A percentile compares a stretch with the other conserved stretches of the same genome.
Evolutionary conservation across 2,888 invertebrate species (phyloP).

Genomic region (Plebejus anna): DNA sequence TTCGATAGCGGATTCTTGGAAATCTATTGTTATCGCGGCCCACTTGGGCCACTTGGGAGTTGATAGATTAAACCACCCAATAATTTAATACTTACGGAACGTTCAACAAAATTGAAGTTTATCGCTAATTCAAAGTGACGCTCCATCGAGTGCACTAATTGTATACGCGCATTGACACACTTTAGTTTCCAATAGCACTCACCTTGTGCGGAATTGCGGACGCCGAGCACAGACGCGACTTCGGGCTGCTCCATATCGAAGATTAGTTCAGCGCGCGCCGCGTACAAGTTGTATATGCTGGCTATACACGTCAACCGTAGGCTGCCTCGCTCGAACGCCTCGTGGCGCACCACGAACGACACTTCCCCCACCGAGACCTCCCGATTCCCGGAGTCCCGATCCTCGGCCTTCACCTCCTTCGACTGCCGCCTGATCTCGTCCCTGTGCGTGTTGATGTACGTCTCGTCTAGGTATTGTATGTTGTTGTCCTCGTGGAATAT

Average conservation of each 20-base stretch:
- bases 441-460: conserved; percentile 70
- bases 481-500: conserved; percentile 71
- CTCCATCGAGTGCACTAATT: conserved; percentile 2
- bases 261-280: conserved; percentile 80
- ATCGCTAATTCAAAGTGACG: not conserved
- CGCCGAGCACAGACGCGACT: conserved; percentile 82
- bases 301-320: conserved; percentile 84
- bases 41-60: too few species aligned
- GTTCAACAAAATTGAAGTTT: not conserved
- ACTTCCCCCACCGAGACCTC: conserved; percentile 70
- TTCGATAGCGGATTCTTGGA: too few species aligned
- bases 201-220: conserved; percentile 56
- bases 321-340: conserved; percentile 83
- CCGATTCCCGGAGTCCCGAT: conserved; percentile 67
- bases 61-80: too few species aligned
- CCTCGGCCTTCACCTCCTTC: conserved; percentile 62
- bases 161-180: conserved; percentile 25
- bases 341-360: conserved; percentile 81
- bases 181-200: conserved; percentile 45
- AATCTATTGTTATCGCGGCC: too few species aligned
- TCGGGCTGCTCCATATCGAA: conserved; percentile 87
- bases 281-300: conserved; percentile 84
- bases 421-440: conserved; percentile 69
- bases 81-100: too few species aligned
- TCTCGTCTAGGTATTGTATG: conserved; percentile 70